Percentiles rank a stretch among this genome's conserved stretches.
These are phyloP conservation scores for Porites cylindrica DNA, from an alignment of 92 coral and sea anemone genomes.

Conservation along the genomic window DNA sequence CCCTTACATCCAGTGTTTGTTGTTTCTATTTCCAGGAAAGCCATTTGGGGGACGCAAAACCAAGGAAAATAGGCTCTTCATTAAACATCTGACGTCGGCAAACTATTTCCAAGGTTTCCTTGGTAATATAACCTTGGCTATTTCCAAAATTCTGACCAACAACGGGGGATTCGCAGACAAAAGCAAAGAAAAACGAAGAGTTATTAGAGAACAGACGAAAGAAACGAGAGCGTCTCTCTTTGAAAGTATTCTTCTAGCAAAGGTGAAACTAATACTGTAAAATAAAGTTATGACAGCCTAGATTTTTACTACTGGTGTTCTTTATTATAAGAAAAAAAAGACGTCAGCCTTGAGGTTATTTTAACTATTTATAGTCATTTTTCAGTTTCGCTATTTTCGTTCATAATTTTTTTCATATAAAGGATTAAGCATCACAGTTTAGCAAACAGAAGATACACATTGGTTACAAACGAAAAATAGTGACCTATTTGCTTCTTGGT, in stretches of 20 bases:
- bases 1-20: too few species aligned
- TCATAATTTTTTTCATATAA: too few species aligned
- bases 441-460: not conserved
- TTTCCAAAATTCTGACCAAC: not conserved
- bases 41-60: constrained; percentile 23
- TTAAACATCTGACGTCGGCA: not conserved
- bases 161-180: not conserved
- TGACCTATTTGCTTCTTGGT: too few species aligned
- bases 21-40: constrained; percentile 12
- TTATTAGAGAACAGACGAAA: constrained; percentile 4
- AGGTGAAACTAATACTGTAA: not conserved
- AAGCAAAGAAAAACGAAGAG: constrained; percentile 4
- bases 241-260: not conserved
- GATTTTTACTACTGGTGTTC: too few species aligned
- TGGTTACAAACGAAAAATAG: too few species aligned
- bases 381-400: too few species aligned
- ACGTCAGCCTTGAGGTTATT: too few species aligned
- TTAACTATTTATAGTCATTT: too few species aligned
- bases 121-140: not conserved
- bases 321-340: too few species aligned
- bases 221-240: not conserved
- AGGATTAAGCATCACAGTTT: not conserved
- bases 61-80: constrained; percentile 6
- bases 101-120: not conserved
- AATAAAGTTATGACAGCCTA: not conserved